Evolutionary conservation across 1,140 invertebrate genomes (phyloP).

Genomic region (Platyscapa corneri): DNA sequence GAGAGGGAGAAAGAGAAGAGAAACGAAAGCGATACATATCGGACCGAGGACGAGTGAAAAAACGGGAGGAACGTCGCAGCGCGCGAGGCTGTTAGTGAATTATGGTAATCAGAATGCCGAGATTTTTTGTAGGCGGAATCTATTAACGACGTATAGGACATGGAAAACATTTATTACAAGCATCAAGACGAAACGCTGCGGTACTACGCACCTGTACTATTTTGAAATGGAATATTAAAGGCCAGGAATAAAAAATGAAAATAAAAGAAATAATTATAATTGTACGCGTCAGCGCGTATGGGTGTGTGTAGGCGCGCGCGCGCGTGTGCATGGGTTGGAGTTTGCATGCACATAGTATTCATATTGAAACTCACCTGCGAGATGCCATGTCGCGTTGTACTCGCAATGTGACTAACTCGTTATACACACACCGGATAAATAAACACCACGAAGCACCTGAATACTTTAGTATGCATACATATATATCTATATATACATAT

Average conservation of each 20-base stretch:
- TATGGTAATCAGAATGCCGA: neutral
- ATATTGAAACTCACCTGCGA: conserved; percentile 68
- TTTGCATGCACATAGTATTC: no score
- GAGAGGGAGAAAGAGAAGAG: neutral
- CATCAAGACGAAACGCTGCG: neutral
- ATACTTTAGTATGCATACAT: neutral
- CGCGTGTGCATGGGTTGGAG: no score
- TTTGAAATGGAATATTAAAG: neutral
- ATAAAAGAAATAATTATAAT: neutral
- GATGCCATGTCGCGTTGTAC: conserved; percentile 70
- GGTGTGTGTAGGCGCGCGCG: no score
- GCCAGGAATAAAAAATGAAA: neutral
- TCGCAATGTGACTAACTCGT: neutral
- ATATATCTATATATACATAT: no score
- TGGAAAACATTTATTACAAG: conserved; percentile 37
- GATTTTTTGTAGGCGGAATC: neutral
- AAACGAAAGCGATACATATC: neutral
- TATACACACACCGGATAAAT: neutral
- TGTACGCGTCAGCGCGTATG: no score
- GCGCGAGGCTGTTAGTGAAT: neutral
- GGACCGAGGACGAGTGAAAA: neutral
- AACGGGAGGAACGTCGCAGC: neutral
- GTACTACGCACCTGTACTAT: neutral
- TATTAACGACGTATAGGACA: neutral
- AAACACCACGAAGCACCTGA: conserved; percentile 46